Conservation (phyloP, 2,888 invertebrate species). For the Saturnia japonica region DNA sequence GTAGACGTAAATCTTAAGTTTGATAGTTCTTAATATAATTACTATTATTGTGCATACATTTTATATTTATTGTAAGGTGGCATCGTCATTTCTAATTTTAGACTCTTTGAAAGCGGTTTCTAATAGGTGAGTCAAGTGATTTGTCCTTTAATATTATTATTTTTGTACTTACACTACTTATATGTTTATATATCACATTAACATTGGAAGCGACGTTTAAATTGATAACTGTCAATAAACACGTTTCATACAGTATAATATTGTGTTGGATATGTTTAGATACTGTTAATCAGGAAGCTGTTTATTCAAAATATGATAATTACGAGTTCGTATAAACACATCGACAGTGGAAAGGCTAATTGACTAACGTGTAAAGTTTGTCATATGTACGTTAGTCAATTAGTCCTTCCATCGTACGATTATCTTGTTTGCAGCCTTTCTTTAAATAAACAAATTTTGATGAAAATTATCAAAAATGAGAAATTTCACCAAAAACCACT, state of each 20-base stretch:
- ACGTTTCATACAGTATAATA: background rate
- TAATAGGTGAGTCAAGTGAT: conserved; percentile 39
- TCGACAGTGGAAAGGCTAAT: background rate
- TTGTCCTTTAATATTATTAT: conserved; percentile 13
- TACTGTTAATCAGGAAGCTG: background rate
- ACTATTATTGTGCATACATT: background rate
- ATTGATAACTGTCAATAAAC: background rate
- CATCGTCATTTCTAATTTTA: conserved; percentile 25
- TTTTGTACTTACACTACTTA: background rate
- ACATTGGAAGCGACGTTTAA: background rate
- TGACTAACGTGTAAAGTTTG: too few relatives aligned
- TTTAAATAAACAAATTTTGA: background rate
- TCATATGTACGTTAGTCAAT: too few relatives aligned
- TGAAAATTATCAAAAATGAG: background rate
- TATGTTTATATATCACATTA: background rate
- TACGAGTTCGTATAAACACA: background rate
- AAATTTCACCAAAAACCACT: background rate
- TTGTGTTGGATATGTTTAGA: background rate
- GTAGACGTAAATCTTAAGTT: background rate
- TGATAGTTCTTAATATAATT: background rate
- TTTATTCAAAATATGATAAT: background rate
- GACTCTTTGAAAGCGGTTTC: conserved; percentile 30
- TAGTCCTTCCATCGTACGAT: too few relatives aligned
- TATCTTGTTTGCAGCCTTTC: background rate
- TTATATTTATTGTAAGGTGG: conserved; percentile 22